Conservation (phyloP, 2,888 invertebrate species). For the Biston betularia region DNA sequence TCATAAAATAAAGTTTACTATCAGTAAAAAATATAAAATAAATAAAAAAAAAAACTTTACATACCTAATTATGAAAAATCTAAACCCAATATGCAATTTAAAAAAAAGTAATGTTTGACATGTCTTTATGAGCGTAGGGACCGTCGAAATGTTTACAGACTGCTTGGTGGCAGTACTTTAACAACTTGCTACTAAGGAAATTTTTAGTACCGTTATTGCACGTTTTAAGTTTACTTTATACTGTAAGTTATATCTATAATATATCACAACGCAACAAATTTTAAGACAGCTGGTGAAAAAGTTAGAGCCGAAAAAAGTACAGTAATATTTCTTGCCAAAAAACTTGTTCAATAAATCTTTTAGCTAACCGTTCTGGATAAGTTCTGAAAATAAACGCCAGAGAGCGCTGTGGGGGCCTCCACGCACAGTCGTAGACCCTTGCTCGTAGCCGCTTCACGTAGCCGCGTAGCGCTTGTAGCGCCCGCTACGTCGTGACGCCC, state of each 20-base stretch:
- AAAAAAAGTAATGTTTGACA: no score
- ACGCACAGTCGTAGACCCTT: constrained; percentile 59
- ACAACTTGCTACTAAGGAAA: no score
- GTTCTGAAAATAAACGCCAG: constrained; percentile 50
- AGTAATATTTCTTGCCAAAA: constrained; percentile 42
- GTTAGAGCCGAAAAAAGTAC: constrained; percentile 38
- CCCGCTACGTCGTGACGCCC: constrained; percentile 9
- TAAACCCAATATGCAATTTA: no score
- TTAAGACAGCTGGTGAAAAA: constrained; percentile 41
- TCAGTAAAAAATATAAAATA: no score
- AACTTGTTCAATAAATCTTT: constrained; percentile 53
- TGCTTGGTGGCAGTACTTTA: no score
- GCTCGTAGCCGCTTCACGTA: constrained; percentile 53
- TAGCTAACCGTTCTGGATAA: constrained; percentile 46
- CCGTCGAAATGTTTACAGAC: no score
- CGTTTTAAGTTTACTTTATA: not conserved
- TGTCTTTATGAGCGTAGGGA: no score
- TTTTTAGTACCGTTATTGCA: no score
- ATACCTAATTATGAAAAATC: no score
- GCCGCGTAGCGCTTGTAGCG: constrained; percentile 33
- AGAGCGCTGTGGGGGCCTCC: constrained; percentile 44
- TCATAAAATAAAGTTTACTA: no score
- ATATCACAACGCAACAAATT: constrained; percentile 32
- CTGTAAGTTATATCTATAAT: constrained; percentile 21
- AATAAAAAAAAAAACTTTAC: no score